Percentiles rank a stretch among this genome's conserved stretches.
Evolutionary conservation across 2,113 vertebrate genomes (phyloP).

Genomic region (Sapayoa aenigma): DNA sequence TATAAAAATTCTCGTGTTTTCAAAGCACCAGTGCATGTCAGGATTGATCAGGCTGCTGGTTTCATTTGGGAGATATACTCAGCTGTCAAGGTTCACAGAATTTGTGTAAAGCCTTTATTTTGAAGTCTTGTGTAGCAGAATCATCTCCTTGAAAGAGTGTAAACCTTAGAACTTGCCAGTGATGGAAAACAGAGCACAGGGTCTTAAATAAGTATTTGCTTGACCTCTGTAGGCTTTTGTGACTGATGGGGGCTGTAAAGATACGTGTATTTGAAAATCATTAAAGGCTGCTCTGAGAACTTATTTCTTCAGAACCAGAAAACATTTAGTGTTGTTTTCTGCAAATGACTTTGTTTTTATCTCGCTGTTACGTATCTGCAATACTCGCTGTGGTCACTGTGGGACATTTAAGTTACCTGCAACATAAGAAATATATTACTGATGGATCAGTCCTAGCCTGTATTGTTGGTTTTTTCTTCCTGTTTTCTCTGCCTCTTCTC

Average conservation of each 20-base stretch:
- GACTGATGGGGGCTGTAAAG: constrained; percentile 33
- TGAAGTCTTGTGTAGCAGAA: constrained; percentile 12
- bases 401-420: neutral
- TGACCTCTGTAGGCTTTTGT: constrained; percentile 60
- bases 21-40: neutral
- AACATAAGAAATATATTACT: neutral
- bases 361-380: neutral
- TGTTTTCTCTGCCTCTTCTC: neutral
- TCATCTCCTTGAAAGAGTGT: constrained; percentile 28
- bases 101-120: constrained; percentile 40
- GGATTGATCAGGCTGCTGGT: neutral
- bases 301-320: neutral
- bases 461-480: neutral
- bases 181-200: constrained; percentile 62
- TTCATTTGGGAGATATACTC: neutral
- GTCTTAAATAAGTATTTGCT: constrained; percentile 59
- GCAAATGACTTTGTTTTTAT: neutral
- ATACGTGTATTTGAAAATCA: constrained; percentile 27
- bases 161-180: constrained; percentile 55
- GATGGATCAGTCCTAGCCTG: neutral
- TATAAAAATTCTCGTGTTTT: neutral
- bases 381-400: neutral
- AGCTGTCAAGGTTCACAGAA: constrained; percentile 14
- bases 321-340: neutral
- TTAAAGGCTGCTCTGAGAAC: constrained; percentile 16